Evolutionary conservation across 2,113 vertebrate species (phyloP), one percentile per base, ranked within the genome.

Genomic region (Gallinago media): DNA sequence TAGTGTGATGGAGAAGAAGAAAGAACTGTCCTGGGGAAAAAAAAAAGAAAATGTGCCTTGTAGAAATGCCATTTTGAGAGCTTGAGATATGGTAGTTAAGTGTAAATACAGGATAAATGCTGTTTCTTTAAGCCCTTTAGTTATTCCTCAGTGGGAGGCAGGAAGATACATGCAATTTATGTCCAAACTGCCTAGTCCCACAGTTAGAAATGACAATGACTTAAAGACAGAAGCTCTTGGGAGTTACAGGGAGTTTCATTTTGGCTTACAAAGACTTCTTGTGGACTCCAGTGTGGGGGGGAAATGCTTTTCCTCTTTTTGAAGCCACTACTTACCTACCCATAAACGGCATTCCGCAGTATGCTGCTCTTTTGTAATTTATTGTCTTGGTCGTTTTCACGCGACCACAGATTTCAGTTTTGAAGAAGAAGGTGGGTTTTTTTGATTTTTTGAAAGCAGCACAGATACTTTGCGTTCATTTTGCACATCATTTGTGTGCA

Each of bases 231-330:
- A 66, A 85, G 42, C 3, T 71, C 83, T 88, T 61, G 49, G 6
- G 68, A 65, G 27, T 73, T 93, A 47, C 6, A 88, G 23, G 23
- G 19, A 77, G 84, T 71, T 96, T 90, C 1, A 68, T 52, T 93
- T 87, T 49, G 12, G 36, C 79, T 94, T 89, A 34, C n/a, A 88
- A 97, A 96, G 23, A 25, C 11, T 94, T 87, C 42, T 55, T 88
- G 22, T 68, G 85, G n/a, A 68, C 22, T 74, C 25, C 74, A 44
- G 6, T 44, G 16, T 50, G 8, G 32, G 26, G 27, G 32, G 55
- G 34, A 89, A 88, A 88, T 80, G n/a, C 8, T 78, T 63, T 47
- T 54, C 7, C 19, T 74, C 29, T 95, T 83, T 97, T 78, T 95
- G 79, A 97, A 94, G 63, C 13, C 78, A 21, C 74, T 58, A 11